Conservation (phyloP, 2,888 invertebrate genomes). For the Epistrophella euchroma region DNA sequence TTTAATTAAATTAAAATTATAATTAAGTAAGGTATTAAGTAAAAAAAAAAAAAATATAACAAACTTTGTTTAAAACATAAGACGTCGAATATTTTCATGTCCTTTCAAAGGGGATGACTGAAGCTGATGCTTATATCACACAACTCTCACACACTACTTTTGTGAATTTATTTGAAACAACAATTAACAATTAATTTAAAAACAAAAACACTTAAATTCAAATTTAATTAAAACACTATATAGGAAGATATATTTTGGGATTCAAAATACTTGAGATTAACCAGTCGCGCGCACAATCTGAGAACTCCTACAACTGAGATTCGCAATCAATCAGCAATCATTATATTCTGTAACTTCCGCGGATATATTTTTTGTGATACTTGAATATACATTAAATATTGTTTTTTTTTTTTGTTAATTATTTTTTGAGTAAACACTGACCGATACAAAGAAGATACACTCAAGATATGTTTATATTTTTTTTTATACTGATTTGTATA, state of each 20-base stretch:
- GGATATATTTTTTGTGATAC: neutral
- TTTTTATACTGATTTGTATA: slow-evolving; percentile 3
- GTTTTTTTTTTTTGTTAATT: slow-evolving; percentile 4
- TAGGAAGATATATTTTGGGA: neutral
- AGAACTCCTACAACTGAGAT: slow-evolving; percentile 24
- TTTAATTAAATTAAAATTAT: neutral
- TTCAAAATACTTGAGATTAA: slow-evolving; percentile 15
- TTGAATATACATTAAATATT: slow-evolving; percentile 20
- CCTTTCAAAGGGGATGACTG: slow-evolving; percentile 48
- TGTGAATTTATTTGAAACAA: slow-evolving; percentile 8
- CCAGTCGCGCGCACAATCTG: slow-evolving; percentile 33
- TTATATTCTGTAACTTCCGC: slow-evolving; percentile 35
- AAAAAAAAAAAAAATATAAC: slow-evolving; percentile 43
- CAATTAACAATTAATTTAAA: slow-evolving; percentile 20
- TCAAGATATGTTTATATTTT: slow-evolving; percentile 3
- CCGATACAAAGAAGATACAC: slow-evolving; percentile 39
- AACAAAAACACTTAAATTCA: slow-evolving; percentile 7
- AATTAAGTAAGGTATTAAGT: neutral
- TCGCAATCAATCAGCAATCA: slow-evolving; percentile 39
- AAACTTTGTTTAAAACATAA: slow-evolving; percentile 75
- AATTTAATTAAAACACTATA: neutral
- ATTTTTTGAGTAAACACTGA: slow-evolving; percentile 14
- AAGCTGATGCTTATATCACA: slow-evolving; percentile 56
- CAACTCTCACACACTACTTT: slow-evolving; percentile 35
- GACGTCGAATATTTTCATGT: slow-evolving; percentile 73